Evolutionary conservation across 2,888 invertebrate species (phyloP), one percentile per base, ranked within the genome.

Genomic region (Nemotelus nigrinus): DNA sequence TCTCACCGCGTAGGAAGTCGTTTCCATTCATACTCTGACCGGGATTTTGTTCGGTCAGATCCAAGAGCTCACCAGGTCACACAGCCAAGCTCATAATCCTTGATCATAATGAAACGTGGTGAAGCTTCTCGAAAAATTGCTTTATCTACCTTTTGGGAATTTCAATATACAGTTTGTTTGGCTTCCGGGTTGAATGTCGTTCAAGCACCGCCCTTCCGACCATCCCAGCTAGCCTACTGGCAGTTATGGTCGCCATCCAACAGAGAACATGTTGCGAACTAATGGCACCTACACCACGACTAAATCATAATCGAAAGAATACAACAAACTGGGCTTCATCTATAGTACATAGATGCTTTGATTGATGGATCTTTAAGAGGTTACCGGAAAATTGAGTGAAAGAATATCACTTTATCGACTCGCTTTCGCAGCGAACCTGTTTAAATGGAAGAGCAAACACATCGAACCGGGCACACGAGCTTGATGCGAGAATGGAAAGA

Each of bases 291-390:
- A 5, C 0, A 45, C 65, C 47, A 43, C 65, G 47, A 47, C 45
- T 25, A 44, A n/a, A 65, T 45, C 47, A 65, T 43, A 65, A n/a
- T n/a, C n/a, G 65, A 65, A 44, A 47, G 47, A 65, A n/a, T 60
- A 39, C 25, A 60, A 55, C 53, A 3, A 53, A 43, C 50, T 53
- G 41, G 43, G 47, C 43, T 53, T 25, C 25, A 25, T 25, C 0
- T 25, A 25, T 25, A 25, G 25, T 25, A 25, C 25, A 70, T 53
- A 63, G 74, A 50, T 48, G n/a, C 47, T 7, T 74, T 74, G 74
- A 74, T 74, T 74, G 74, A 74, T 74, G 74, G 63, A 47, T 48
- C 48, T 74, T 60, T 74, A 74, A 74, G 74, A 74, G 63, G 39
- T 50, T 43, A 7, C 55, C 63, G 50, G 70, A 70, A 70, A 70